A percentile compares a stretch with the other conserved stretches of the same genome.
These are phyloP conservation scores for Acleris literana DNA, from an alignment of 2,888 invertebrate species.

Conservation along the genomic window DNA sequence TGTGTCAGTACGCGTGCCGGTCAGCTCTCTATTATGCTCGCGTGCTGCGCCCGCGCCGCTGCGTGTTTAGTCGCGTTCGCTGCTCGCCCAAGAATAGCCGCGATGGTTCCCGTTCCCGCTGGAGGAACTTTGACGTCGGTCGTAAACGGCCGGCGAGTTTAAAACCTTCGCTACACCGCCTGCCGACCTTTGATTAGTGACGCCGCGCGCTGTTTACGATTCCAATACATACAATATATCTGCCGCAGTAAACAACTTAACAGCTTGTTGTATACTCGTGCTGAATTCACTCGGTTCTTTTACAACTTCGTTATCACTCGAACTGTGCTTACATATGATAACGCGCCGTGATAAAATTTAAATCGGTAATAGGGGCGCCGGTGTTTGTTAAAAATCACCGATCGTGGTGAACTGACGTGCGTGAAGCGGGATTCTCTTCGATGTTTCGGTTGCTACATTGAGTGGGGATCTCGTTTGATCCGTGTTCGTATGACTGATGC, in stretches of 20 bases:
- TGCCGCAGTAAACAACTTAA: slow-evolving; percentile 56
- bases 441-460: slow-evolving; percentile 12
- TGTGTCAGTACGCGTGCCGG: slow-evolving; percentile 58
- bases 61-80: slow-evolving; percentile 76
- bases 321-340: slow-evolving; percentile 56
- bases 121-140: slow-evolving; percentile 44
- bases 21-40: slow-evolving; percentile 66
- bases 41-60: slow-evolving; percentile 64
- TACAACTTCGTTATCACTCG: slow-evolving; percentile 52
- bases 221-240: slow-evolving; percentile 53
- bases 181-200: slow-evolving; percentile 52
- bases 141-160: slow-evolving; percentile 58
- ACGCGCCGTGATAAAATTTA: slow-evolving; percentile 55
- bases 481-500: slow-evolving; percentile 67
- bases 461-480: slow-evolving; percentile 41
- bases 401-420: slow-evolving; percentile 27
- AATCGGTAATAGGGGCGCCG: slow-evolving; percentile 45
- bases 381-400: slow-evolving; percentile 44
- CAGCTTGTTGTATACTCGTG: slow-evolving; percentile 55
- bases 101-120: slow-evolving; percentile 52
- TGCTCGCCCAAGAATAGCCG: slow-evolving; percentile 78
- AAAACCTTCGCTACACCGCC: slow-evolving; percentile 51
- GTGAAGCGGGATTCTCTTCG: slow-evolving; percentile 10
- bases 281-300: slow-evolving; percentile 48
- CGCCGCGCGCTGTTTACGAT: slow-evolving; percentile 50